Conservation (phyloP, 2,888 invertebrate genomes). For the Zhengitettix transpicula region DNA sequence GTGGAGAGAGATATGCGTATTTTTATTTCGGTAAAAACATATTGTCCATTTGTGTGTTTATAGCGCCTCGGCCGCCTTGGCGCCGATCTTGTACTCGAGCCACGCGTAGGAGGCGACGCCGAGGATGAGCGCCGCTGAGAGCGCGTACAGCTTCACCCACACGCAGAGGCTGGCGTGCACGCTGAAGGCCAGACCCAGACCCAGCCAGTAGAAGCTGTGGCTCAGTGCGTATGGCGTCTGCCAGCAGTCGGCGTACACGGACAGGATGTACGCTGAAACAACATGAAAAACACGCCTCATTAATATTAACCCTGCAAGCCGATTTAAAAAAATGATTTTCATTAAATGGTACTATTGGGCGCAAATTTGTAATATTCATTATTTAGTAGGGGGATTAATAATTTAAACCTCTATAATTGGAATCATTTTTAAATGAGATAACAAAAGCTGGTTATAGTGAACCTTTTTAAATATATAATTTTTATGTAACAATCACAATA, state of each 20-base stretch:
- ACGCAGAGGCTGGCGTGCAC: constrained; percentile 45
- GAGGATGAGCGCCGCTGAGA: constrained; percentile 31
- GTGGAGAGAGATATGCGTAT: too few species aligned
- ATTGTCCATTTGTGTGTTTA: too few species aligned
- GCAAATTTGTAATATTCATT: too few species aligned
- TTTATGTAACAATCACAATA: too few species aligned
- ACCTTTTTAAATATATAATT: too few species aligned
- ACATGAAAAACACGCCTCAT: background rate
- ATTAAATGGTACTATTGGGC: too few species aligned
- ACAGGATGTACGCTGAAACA: constrained; percentile 26
- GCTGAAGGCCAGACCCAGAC: constrained; percentile 43
- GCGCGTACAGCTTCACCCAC: constrained; percentile 28
- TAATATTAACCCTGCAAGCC: background rate
- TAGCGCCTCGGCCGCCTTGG: background rate
- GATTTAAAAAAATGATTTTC: too few species aligned
- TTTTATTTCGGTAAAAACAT: too few species aligned
- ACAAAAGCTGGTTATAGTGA: too few species aligned
- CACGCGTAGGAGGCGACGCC: constrained; percentile 35
- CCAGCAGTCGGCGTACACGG: constrained; percentile 27
- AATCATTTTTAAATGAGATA: too few species aligned
- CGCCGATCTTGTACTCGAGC: constrained; percentile 31
- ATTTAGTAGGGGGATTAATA: too few species aligned
- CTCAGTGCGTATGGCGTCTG: constrained; percentile 35
- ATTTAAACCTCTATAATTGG: too few species aligned
- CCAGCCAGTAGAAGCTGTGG: constrained; percentile 30